These are phyloP conservation scores for Diceros bicornis DNA, from an alignment of 2,797 vertebrate genomes.

Conservation along the genomic window DNA sequence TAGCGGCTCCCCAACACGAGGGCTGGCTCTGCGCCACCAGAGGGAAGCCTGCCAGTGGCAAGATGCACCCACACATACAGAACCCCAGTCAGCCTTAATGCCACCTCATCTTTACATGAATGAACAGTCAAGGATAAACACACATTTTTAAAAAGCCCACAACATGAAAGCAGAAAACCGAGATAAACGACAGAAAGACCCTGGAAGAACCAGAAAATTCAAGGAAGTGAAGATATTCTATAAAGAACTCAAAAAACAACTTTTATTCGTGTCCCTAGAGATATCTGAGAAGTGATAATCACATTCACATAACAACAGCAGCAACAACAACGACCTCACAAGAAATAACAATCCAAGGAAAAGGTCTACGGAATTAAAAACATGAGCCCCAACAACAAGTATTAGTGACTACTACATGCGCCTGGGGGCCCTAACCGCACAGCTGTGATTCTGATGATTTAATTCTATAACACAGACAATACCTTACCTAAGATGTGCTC, in stretches of 20 bases:
- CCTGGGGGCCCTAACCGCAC: neutral
- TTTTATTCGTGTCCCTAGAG: neutral
- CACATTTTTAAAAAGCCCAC: neutral
- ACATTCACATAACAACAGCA: neutral
- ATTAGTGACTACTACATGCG: rapidly evolving
- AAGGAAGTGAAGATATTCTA: neutral
- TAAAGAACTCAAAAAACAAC: neutral
- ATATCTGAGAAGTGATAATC: neutral
- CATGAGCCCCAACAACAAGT: neutral
- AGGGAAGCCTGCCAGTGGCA: too few relatives aligned
- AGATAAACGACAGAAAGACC: neutral
- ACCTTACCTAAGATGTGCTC: rapidly evolving
- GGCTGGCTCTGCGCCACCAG: neutral
- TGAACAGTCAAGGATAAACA: neutral
- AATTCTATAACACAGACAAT: neutral
- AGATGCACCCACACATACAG: neutral
- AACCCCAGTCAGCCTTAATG: neutral
- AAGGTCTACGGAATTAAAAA: neutral
- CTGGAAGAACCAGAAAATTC: neutral
- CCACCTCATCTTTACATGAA: neutral
- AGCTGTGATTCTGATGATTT: neutral
- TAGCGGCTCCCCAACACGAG: rapidly evolving
- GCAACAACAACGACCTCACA: neutral
- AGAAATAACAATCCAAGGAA: neutral
- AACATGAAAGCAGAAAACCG: neutral